phyloP scores from a whole-genome alignment of 1,140 invertebrate genomes.

The Philopotamus ludificatus region DNA sequence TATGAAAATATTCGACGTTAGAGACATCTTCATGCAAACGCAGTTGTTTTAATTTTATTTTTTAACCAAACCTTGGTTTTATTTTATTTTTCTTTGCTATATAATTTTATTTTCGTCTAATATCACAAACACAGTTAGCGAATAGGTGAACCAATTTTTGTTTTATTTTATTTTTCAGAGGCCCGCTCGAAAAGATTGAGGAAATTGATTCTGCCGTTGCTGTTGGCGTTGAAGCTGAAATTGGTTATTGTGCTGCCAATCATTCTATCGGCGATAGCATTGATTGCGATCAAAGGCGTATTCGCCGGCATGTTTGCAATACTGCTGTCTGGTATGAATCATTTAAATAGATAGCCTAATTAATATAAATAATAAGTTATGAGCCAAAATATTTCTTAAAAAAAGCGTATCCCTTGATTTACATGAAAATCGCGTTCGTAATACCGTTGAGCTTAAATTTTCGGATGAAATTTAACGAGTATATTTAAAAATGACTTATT shows the following conservation, averaged over 20 bases:
- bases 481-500: too few species aligned
- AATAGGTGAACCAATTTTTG: neutral
- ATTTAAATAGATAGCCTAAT: too few species aligned
- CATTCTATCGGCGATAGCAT: conserved; percentile 59
- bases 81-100: neutral
- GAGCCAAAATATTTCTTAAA: too few species aligned
- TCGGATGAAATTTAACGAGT: too few species aligned
- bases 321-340: conserved; percentile 58
- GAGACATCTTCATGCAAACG: neutral
- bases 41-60: neutral
- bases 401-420: too few species aligned
- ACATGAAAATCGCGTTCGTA: too few species aligned
- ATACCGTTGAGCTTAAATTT: too few species aligned
- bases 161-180: conserved; percentile 48
- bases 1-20: too few species aligned
- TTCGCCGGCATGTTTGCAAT: conserved; percentile 63
- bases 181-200: conserved; percentile 61
- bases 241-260: conserved; percentile 63
- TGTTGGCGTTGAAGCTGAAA: conserved; percentile 64
- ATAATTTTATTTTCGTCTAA: neutral
- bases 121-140: neutral
- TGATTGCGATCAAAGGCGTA: conserved; percentile 65
- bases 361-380: too few species aligned
- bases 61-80: too few species aligned
- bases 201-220: conserved; percentile 61